Conservation (phyloP, 2,888 invertebrate species). For the Therioaphis trifolii region DNA sequence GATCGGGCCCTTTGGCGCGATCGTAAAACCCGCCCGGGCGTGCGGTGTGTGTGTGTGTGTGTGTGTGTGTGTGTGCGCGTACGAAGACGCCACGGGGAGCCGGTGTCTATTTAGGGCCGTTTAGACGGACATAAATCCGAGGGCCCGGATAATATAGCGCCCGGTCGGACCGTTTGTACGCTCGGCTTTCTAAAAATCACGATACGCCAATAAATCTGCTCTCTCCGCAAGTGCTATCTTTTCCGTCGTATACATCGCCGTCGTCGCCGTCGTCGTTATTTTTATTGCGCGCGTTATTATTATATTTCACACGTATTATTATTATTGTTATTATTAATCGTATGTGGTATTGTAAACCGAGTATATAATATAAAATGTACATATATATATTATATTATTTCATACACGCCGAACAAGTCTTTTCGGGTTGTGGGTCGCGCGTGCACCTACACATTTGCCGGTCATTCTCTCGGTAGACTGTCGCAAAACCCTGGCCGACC, state of each 20-base stretch:
- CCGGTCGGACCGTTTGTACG: not conserved
- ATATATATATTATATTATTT: no score
- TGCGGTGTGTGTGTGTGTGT: no score
- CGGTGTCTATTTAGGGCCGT: no score
- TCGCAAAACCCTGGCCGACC: no score
- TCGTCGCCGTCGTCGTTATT: no score
- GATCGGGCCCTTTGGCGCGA: not conserved
- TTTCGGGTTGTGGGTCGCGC: not conserved
- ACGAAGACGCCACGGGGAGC: no score
- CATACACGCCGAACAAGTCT: not conserved
- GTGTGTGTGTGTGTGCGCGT: no score
- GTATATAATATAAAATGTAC: no score
- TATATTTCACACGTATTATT: not conserved
- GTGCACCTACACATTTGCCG: not conserved
- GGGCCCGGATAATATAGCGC: not conserved
- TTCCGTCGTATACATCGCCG: no score
- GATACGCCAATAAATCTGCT: not conserved
- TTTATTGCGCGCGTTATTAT: no score
- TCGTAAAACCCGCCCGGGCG: not conserved
- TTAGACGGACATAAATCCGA: not conserved
- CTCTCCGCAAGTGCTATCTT: not conserved
- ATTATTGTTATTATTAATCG: slow-evolving; percentile 4
- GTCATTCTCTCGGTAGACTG: no score
- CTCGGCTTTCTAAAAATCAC: slow-evolving; percentile 9
- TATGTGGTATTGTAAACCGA: no score